Evolutionary conservation across 2,797 vertebrate species (phyloP).

Genomic region (Diplodus puntazzo): DNA sequence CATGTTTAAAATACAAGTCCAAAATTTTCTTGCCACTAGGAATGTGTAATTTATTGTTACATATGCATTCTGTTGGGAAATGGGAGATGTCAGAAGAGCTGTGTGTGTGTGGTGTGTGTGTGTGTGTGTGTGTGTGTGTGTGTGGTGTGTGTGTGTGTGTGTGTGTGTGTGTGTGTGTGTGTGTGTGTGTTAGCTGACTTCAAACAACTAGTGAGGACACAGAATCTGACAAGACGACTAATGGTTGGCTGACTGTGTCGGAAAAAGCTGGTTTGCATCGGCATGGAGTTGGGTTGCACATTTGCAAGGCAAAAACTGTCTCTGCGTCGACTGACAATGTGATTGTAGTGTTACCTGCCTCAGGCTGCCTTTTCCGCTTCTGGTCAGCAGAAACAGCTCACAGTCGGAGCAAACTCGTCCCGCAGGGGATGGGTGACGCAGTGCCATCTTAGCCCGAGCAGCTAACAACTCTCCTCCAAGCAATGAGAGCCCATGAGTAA

Average conservation of each 20-base stretch:
- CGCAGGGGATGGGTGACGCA: conserved; percentile 38
- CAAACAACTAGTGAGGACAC: conserved; percentile 18
- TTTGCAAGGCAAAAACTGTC: conserved; percentile 81
- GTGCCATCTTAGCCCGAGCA: conserved; percentile 5
- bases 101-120: no score
- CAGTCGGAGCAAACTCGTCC: conserved; percentile 46
- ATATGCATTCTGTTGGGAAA: not conserved
- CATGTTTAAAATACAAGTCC: not conserved
- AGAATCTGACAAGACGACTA: not conserved
- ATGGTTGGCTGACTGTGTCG: conserved; percentile 41
- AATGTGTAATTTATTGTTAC: not conserved
- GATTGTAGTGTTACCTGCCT: conserved; percentile 56
- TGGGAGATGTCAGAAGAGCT: no score
- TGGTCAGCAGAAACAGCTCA: conserved; percentile 65
- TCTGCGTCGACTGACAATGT: conserved; percentile 54
- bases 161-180: not conserved
- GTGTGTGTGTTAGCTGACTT: conserved; percentile 2
- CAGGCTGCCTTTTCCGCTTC: conserved; percentile 48
- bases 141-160: not conserved
- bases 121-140: not conserved
- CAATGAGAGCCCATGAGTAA: conserved; percentile 19
- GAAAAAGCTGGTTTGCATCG: conserved; percentile 72
- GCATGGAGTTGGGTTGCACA: conserved; percentile 59
- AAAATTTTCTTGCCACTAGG: not conserved
- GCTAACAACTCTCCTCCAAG: conserved; percentile 14